A percentile compares a stretch with the other conserved stretches of the same genome.
Evolutionary conservation across 2,113 vertebrate species (phyloP).

Genomic region (Etia nguti): DNA sequence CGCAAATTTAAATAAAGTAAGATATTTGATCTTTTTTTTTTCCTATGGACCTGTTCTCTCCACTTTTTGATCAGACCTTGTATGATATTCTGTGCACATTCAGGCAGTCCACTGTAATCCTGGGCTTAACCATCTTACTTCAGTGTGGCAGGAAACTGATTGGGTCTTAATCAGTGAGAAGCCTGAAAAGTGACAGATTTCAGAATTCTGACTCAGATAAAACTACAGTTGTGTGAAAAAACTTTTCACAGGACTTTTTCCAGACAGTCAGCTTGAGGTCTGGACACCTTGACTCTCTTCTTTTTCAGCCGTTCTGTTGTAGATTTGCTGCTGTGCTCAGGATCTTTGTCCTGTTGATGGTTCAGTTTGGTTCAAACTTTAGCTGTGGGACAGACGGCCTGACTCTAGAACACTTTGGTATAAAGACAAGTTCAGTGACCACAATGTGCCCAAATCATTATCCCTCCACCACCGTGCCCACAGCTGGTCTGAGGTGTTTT

Average conservation of each 20-base stretch:
- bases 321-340: neutral
- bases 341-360: neutral
- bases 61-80: neutral
- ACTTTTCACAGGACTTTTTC: neutral
- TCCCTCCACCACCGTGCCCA: neutral
- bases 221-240: neutral
- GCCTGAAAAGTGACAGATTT: neutral
- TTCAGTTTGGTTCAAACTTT: neutral
- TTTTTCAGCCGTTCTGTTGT: neutral
- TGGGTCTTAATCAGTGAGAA: neutral
- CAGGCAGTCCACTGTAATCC: neutral
- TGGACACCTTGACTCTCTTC: neutral
- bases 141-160: neutral
- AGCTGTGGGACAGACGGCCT: neutral
- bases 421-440: neutral
- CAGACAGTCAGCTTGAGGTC: rapidly evolving
- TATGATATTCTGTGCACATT: neutral
- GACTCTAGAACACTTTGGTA: neutral
- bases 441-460: neutral
- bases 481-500: neutral
- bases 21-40: neutral
- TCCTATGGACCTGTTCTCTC: neutral
- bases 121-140: neutral
- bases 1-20: neutral
- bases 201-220: neutral